Percentiles rank a stretch among this genome's conserved stretches.
These are phyloP conservation scores for Adoxophyes honmai DNA, from an alignment of 1,140 invertebrate genomes.

Conservation along the genomic window DNA sequence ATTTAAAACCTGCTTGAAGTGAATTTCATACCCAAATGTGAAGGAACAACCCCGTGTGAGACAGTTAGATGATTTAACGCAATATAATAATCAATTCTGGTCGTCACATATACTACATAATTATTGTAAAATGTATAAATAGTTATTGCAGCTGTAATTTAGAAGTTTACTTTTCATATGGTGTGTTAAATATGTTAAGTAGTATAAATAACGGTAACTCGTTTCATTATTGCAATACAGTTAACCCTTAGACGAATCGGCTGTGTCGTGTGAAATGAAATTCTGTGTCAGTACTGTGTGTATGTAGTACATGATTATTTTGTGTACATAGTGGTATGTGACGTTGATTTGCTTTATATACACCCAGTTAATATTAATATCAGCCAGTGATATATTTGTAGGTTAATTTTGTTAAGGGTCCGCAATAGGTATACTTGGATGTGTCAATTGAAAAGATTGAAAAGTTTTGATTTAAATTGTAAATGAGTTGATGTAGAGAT, in stretches of 20 bases:
- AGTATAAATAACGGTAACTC: conserved; percentile 67
- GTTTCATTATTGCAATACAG: conserved; percentile 66
- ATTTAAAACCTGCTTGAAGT: too few relatives aligned
- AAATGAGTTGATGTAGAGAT: background rate
- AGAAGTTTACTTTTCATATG: conserved; percentile 76
- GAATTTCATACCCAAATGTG: too few relatives aligned
- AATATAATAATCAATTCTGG: conserved; percentile 55
- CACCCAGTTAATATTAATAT: background rate
- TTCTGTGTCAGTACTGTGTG: conserved; percentile 55
- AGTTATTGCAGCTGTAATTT: conserved; percentile 76
- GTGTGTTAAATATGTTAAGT: conserved; percentile 72
- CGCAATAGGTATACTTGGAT: conserved; percentile 11
- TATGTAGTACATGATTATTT: conserved; percentile 50
- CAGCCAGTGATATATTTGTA: conserved; percentile 8
- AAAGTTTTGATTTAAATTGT: background rate
- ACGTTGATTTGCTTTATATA: conserved; percentile 21
- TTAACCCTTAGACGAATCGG: conserved; percentile 65
- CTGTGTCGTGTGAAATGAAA: conserved; percentile 67
- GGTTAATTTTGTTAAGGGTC: conserved; percentile 6
- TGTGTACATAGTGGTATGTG: conserved; percentile 52
- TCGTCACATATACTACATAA: conserved; percentile 47
- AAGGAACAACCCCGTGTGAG: background rate
- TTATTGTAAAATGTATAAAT: conserved; percentile 74
- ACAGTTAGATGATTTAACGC: conserved; percentile 40
- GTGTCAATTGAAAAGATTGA: conserved; percentile 12